Percentiles rank a stretch among this genome's conserved stretches.
Conservation (phyloP, 2,113 vertebrate genomes). For the Microcebus jonahi region DNA sequence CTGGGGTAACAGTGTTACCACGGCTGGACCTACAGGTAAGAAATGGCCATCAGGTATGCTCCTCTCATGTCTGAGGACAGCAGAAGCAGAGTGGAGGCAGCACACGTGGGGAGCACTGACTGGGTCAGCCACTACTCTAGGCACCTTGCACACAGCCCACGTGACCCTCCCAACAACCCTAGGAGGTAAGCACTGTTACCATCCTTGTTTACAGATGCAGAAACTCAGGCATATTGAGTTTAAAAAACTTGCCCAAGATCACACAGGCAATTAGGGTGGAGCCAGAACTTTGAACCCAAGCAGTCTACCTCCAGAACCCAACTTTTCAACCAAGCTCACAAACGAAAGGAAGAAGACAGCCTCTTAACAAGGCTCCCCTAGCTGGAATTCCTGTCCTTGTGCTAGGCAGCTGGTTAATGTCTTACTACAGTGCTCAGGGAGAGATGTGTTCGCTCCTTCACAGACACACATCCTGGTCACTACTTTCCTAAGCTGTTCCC, state of each 20-base stretch:
- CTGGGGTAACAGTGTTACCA: constrained; percentile 79
- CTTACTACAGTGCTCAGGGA: background rate
- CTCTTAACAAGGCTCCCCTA: background rate
- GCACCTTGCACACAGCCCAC: accelerated
- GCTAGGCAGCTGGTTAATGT: background rate
- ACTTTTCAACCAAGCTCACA: background rate
- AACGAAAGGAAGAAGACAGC: background rate
- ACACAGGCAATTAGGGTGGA: background rate
- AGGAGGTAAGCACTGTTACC: too few relatives aligned
- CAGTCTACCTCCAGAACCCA: background rate
- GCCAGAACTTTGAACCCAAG: background rate
- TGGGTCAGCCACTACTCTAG: background rate
- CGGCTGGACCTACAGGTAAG: constrained; percentile 80
- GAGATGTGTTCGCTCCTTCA: background rate
- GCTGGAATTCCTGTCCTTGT: background rate
- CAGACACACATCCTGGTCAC: background rate
- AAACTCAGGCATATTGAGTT: background rate
- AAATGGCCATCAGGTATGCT: background rate
- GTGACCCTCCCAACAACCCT: background rate
- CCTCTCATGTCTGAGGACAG: background rate
- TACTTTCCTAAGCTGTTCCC: background rate
- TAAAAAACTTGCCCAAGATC: background rate
- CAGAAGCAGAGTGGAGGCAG: background rate
- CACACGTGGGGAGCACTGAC: background rate
- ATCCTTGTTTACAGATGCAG: background rate